Evolutionary conservation across 2,113 vertebrate species (phyloP), one percentile per base, ranked within the genome.

Genomic region (Ammospiza caudacuta): DNA sequence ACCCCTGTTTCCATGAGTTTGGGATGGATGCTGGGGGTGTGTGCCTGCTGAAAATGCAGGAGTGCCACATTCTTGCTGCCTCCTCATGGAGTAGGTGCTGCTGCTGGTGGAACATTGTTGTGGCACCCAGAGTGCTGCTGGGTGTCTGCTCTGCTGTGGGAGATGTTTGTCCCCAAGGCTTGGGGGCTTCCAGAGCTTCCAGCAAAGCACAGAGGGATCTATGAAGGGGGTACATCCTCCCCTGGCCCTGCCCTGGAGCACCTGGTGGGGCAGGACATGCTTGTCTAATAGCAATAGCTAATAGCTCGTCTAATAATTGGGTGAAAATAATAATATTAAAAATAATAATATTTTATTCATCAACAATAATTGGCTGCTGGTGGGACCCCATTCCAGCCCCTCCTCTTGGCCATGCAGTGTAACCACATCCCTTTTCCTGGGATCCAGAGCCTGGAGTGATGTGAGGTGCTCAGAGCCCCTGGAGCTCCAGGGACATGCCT

Each of bases 401-500:
- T 81, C 21, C 28, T 89, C 19, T 87, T 66, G 59, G n/a, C 55
- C 19, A 4, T 5, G 2, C 24, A 33, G 11, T 2, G 1, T 29
- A 24, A 74, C 46, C 46, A 20, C 64, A 31, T 66, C 73, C 25
- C 49, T 83, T 54, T 66, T 83, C 41, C 46, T 49, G 37, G 14
- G 27, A 15, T 14, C 9, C 22, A 33, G 57, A 31, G 57, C 37
- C 47, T 49, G 61, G n/a, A 29, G 9, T 4, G 27, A 77, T n/a
- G 18, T 72, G 75, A 63, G 43, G 43, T 46, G 29, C 86, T 67
- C 31, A 39, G 79, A 78, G 72, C 57, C 9, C 12, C 37, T 3
- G 28, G 24, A 58, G 19, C 49, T 23, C 74, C 0, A 0, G 64
- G 47, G 2, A 1, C 20, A 1, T 9, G 54, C 44, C 41, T 12